Evolutionary conservation across 2,888 invertebrate genomes (phyloP), one percentile per base, ranked within the genome.

Genomic region (Rhopalosiphum nymphaeae): DNA sequence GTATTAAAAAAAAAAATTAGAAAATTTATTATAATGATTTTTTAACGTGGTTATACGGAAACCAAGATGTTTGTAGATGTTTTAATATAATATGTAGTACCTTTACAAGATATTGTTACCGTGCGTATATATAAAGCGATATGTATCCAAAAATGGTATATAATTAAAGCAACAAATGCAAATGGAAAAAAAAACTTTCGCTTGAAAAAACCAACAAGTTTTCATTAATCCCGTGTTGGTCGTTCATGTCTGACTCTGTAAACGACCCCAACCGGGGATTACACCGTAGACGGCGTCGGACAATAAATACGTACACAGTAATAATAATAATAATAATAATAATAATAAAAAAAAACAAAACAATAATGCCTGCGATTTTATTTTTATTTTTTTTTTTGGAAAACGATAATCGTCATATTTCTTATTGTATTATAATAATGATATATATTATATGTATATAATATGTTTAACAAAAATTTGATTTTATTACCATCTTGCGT

Each of bases 141-240:
- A 36, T 46, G 57, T 86, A 91, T 86, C 44, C 85, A 44, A 46
- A 78, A 91, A 91, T 57, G 86, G 91, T 61, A 42, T 92, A 67
- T 92, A 92, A 92, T 92, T 92, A 92, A 92, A 92, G 92, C 88
- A 92, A 92, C 92, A 92, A 88, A 92, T 92, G 92, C 53, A 53
- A 53, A 67, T 29, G 11, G 56, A 91, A 91, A 85, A 61, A 92
- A 61, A 85, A 92, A 92, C 92, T 92, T 88, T 92, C 67, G 67
- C 44, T 78, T 53, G 29, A 90, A 89, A 93, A 93, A 93, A 93
- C 93, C 93, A 85, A 93, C 93, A 93, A 93, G 93, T 93, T 93
- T 93, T 93, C 93, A 93, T 90, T 93, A 93, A 93, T 93, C 93
- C 93, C 89, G 84, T 90, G 93, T 93, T 85, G 89, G 89, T 84